These are phyloP conservation scores for Atractosteus spatula DNA, from an alignment of 2,113 vertebrate genomes.

Conservation along the genomic window DNA sequence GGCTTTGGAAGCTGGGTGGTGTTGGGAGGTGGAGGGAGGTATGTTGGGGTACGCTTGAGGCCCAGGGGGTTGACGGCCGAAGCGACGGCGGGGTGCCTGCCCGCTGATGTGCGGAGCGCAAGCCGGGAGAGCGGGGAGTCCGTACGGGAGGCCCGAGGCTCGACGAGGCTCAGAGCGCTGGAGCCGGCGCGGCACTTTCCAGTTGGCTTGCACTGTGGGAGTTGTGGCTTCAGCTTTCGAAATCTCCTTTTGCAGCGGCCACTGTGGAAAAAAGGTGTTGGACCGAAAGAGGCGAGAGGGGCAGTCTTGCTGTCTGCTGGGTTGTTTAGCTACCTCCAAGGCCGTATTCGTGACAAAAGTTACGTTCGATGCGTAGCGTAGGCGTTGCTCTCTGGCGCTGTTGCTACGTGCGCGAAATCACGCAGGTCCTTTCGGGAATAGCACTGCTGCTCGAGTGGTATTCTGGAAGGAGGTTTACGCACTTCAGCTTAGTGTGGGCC, in stretches of 20 bases:
- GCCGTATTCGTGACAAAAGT: slow-evolving; percentile 57
- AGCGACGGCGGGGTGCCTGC: slow-evolving; percentile 31
- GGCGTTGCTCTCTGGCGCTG: slow-evolving; percentile 40
- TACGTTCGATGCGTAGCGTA: slow-evolving; percentile 50
- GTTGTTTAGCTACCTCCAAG: slow-evolving; percentile 66
- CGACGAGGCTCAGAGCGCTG: too few relatives aligned
- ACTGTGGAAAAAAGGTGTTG: too few relatives aligned
- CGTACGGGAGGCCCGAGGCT: too few relatives aligned
- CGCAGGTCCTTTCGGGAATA: slow-evolving; percentile 50
- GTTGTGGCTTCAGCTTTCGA: too few relatives aligned
- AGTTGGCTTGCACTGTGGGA: too few relatives aligned
- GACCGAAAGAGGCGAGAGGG: too few relatives aligned
- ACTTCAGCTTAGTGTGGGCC: slow-evolving; percentile 1
- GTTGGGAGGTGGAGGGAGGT: background rate
- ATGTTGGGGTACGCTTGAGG: slow-evolving; percentile 30
- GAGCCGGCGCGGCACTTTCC: too few relatives aligned
- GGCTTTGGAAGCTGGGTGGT: slow-evolving; percentile 1
- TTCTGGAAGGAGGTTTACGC: slow-evolving; percentile 49
- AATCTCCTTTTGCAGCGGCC: too few relatives aligned
- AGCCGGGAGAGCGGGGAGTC: too few relatives aligned
- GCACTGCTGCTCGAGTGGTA: slow-evolving; percentile 27
- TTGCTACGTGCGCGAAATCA: slow-evolving; percentile 27
- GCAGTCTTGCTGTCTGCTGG: too few relatives aligned
- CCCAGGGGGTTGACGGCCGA: slow-evolving; percentile 12
- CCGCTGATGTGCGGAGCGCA: slow-evolving; percentile 39